Evolutionary conservation across 2,113 vertebrate species (phyloP).

Genomic region (Eulacestoma nigropectus): DNA sequence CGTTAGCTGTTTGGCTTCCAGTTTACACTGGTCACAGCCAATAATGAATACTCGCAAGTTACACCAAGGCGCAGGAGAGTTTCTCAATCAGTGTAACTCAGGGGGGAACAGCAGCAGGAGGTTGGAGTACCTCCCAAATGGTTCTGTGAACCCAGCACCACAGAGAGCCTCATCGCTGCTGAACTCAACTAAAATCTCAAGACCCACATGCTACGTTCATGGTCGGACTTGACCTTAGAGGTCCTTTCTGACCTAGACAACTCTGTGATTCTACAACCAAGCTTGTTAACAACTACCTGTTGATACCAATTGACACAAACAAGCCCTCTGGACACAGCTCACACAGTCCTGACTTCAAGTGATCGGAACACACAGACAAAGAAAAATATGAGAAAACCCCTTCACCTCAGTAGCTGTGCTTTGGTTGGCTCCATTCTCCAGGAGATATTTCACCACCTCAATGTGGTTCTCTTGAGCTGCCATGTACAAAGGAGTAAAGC

Average conservation of each 20-base stretch:
- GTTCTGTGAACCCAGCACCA: not conserved
- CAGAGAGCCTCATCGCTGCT: not conserved
- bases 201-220: not conserved
- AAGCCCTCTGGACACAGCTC: not conserved
- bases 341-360: not conserved
- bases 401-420: slow-evolving; percentile 95
- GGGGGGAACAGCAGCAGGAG: not conserved
- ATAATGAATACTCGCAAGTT: not conserved
- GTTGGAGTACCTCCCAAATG: not conserved
- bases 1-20: not conserved
- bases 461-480: slow-evolving; percentile 97
- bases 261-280: not conserved
- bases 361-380: not conserved
- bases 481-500: slow-evolving; percentile 98
- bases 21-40: not conserved
- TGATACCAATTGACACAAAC: not conserved
- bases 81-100: not conserved
- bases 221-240: rapidly evolving
- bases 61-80: not conserved
- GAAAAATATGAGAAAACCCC: not conserved
- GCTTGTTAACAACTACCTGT: not conserved
- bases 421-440: slow-evolving; percentile 97
- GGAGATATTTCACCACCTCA: slow-evolving; percentile 92
- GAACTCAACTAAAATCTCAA: not conserved
- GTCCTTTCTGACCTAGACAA: not conserved